Base-by-base conservation (phyloP, 2,113 vertebrate genomes). In the Cololabis saira region DNA sequence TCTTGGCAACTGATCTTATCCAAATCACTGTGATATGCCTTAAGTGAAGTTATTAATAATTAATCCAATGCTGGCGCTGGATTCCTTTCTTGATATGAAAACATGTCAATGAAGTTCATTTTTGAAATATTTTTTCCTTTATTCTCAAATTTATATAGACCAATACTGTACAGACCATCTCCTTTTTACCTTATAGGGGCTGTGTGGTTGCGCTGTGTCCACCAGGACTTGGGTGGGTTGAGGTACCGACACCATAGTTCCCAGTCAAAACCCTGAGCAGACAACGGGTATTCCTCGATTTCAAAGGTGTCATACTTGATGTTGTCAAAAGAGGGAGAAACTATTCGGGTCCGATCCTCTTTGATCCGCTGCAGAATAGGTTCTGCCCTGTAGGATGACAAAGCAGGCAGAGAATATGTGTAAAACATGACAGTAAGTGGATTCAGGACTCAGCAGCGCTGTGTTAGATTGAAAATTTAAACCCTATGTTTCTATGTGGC, bases 271-370 rank as follows among this genome's bases (percentile, higher is more conserved):
- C 97, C 96, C 80, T 99, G 97, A 0, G 97, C 97, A 0, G 96
- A 96, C 37, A 98, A 90, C 0, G 96, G 96, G 80, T 99, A 98
- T 65, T 98, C 96, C 78, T 98, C 95, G 37, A 98, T 94, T 87
- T 99, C 97, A 76, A 99, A 98, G 59, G 94, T 98, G 85, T 99
- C 97, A 3, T 96, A 99, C 63, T 99, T 98, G 77, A 98, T 99
- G 86, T 98, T 98, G 89, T 98, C 97, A 0, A 99, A 99, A 0
- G 97, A 98, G 0, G 97, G 96, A 0, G 96, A 99, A 76, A 99
- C 95, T 3, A 99, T 93, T 43, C 95, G 93, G 1, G 94, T 98
- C 64, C 96, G 90, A 87, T 99, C 94, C 83, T 98, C 96, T 74
- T 98, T 96, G 80, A 99, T 98, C 37, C 96, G 92, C 27, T 92